Evolutionary conservation across 2,113 vertebrate species (phyloP).

Genomic region (Pao palembangensis): DNA sequence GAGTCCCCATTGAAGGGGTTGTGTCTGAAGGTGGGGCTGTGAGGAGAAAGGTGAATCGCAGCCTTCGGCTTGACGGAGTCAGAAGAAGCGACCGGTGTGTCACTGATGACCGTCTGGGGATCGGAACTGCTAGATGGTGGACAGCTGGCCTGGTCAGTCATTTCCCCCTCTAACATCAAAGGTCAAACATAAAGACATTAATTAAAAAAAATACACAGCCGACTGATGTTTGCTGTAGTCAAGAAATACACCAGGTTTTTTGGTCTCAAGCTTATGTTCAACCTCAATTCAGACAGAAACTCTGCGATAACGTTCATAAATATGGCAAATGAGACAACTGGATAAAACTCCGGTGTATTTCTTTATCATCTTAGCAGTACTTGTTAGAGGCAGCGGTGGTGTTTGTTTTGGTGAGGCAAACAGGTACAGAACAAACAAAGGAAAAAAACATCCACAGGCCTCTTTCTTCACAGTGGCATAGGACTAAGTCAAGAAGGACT

Average conservation of each 20-base stretch:
- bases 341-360: slow-evolving; percentile 35
- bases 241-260: slow-evolving; percentile 36
- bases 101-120: slow-evolving; percentile 71
- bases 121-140: slow-evolving; percentile 81
- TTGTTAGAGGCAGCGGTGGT: slow-evolving; percentile 38
- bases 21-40: slow-evolving; percentile 84
- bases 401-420: slow-evolving; percentile 20
- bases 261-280: too few relatives aligned
- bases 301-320: neutral
- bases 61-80: slow-evolving; percentile 35
- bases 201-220: neutral
- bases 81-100: slow-evolving; percentile 56
- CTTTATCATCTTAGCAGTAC: slow-evolving; percentile 16
- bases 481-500: slow-evolving; percentile 38
- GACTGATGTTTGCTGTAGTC: neutral
- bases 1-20: slow-evolving; percentile 90
- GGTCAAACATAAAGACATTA: neutral
- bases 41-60: slow-evolving; percentile 22
- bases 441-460: slow-evolving; percentile 26
- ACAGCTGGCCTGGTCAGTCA: slow-evolving; percentile 88
- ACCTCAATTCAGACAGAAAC: neutral
- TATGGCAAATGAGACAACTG: slow-evolving; percentile 7
- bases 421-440: slow-evolving; percentile 17
- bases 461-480: slow-evolving; percentile 39
- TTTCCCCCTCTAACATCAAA: slow-evolving; percentile 83